Evolutionary conservation across 2,113 vertebrate species (phyloP).

Genomic region (Microtus richardsoni): DNA sequence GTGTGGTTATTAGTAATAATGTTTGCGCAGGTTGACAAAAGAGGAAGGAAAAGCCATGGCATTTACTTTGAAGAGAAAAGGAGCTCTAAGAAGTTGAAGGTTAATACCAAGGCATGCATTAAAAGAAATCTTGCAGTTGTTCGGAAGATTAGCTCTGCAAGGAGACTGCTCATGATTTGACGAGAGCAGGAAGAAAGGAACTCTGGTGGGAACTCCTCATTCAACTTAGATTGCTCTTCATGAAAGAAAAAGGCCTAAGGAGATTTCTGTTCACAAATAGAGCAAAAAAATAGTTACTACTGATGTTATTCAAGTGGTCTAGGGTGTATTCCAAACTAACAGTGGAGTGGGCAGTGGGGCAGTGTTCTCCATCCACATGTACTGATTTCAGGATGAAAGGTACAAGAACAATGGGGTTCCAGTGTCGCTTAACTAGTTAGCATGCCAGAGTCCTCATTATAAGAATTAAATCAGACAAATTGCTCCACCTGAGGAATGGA

Average conservation of each 20-base stretch:
- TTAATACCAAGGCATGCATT: neutral
- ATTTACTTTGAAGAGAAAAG: neutral
- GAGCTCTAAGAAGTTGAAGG: neutral
- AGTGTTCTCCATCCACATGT: neutral
- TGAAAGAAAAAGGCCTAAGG: neutral
- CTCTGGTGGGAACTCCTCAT: neutral
- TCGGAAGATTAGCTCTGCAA: neutral
- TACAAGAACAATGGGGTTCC: neutral
- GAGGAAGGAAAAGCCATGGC: too few relatives aligned
- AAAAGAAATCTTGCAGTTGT: neutral
- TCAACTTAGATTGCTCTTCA: neutral
- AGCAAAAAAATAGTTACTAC: neutral
- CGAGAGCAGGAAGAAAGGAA: neutral
- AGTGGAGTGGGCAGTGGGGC: neutral
- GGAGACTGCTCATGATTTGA: neutral
- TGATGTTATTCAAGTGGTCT: neutral
- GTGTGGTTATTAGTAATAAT: neutral
- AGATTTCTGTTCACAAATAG: neutral
- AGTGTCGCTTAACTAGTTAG: too few relatives aligned
- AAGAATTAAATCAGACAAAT: too few relatives aligned
- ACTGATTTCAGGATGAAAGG: neutral
- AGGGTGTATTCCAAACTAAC: neutral
- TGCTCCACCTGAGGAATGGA: too few relatives aligned
- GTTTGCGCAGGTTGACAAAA: accelerated
- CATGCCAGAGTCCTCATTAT: too few relatives aligned